phyloP scores from a whole-genome alignment of 2,797 vertebrate species.

The Dromococcyx pavoninus region DNA sequence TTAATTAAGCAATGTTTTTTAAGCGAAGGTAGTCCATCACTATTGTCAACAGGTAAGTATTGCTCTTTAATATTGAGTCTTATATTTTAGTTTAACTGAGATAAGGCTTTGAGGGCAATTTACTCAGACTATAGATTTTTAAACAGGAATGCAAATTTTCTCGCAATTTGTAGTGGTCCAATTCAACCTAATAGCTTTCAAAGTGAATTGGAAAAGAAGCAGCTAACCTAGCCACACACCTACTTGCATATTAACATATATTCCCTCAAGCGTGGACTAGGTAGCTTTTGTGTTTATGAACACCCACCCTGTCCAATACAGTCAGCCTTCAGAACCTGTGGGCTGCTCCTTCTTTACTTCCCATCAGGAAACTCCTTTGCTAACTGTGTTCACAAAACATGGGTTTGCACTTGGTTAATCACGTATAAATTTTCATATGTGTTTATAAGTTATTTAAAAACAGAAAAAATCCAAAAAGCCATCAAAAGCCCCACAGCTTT shows the following conservation, averaged over 20 bases:
- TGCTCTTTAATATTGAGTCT: not conserved
- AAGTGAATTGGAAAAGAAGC: not conserved
- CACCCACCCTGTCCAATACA: not conserved
- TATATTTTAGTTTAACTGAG: not conserved
- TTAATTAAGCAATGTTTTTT: slow-evolving; percentile 43
- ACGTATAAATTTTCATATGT: not conserved
- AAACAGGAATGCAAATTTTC: not conserved
- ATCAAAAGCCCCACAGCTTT: not conserved
- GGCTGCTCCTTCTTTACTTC: not conserved
- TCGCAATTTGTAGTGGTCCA: not conserved
- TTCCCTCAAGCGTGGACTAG: not conserved
- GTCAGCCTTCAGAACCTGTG: not conserved
- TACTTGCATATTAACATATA: not conserved
- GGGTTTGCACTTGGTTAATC: not conserved
- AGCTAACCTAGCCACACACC: not conserved
- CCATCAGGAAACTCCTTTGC: not conserved
- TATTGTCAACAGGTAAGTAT: slow-evolving; percentile 16
- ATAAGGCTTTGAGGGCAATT: not conserved
- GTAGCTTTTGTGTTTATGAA: not conserved
- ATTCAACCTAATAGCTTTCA: not conserved
- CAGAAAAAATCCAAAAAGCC: not conserved
- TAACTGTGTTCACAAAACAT: not conserved
- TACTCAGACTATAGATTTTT: not conserved
- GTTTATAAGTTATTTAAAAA: not conserved
- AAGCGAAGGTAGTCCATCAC: not conserved